These are phyloP conservation scores for Lomographa bimaculata DNA, from an alignment of 2,888 invertebrate species.

Conservation along the genomic window DNA sequence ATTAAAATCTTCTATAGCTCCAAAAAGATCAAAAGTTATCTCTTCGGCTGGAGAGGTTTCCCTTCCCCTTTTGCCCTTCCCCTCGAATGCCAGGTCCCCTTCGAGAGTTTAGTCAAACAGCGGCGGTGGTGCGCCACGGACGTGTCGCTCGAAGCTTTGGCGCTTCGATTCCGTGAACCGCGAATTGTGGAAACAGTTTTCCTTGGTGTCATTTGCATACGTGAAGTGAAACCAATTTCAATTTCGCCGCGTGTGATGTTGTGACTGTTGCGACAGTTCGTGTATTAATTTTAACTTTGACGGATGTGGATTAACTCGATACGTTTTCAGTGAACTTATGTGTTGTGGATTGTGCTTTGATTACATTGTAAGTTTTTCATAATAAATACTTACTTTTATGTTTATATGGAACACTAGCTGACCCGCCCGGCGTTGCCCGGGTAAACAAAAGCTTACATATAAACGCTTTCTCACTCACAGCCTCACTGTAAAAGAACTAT, in stretches of 20 bases:
- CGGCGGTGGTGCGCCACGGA: conserved; percentile 57
- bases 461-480: no score
- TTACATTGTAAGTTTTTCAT: conserved; percentile 27
- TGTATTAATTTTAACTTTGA: conserved; percentile 39
- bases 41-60: conserved; percentile 66
- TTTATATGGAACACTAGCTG: no score
- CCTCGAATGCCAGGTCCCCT: conserved; percentile 52
- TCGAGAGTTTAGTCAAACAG: conserved; percentile 62
- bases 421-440: no score
- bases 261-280: conserved; percentile 47
- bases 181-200: conserved; percentile 69
- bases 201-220: conserved; percentile 69
- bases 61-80: conserved; percentile 58
- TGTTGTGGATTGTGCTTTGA: conserved; percentile 56
- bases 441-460: no score
- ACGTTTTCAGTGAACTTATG: conserved; percentile 44
- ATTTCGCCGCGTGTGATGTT: conserved; percentile 59
- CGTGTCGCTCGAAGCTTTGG: conserved; percentile 37
- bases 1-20: conserved; percentile 79
- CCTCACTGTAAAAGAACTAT: no score
- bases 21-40: conserved; percentile 83
- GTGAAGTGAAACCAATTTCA: conserved; percentile 72
- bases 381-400: background rate
- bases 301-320: conserved; percentile 50
- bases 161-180: conserved; percentile 34